phyloP scores from a whole-genome alignment of 2,113 vertebrate genomes.

The Rhinolophus sinicus region DNA sequence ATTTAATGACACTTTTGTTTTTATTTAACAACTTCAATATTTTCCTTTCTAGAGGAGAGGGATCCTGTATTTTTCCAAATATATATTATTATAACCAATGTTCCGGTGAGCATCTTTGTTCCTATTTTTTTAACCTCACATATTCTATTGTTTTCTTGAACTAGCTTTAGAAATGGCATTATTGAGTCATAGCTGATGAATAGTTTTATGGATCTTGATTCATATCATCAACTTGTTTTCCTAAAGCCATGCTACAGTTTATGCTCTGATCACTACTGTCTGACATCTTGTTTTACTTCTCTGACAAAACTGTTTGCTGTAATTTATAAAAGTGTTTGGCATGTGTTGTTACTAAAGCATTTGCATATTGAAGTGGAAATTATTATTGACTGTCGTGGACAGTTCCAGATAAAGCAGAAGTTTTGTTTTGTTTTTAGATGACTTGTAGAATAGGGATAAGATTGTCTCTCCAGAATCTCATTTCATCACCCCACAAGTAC shows the following conservation, averaged over 20 bases:
- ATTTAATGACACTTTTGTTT: background rate
- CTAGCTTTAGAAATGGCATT: background rate
- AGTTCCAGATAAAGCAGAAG: background rate
- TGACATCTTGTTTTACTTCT: background rate
- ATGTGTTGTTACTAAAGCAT: background rate
- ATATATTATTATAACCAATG: background rate
- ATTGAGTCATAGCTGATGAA: background rate
- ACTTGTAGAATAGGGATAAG: background rate
- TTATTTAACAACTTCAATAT: background rate
- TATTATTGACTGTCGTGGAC: background rate
- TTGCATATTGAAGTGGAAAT: background rate
- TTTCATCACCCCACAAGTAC: background rate
- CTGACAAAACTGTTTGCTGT: background rate
- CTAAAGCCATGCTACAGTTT: background rate
- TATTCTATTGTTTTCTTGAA: background rate
- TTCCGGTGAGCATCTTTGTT: background rate
- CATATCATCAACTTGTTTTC: background rate
- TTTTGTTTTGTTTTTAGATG: background rate
- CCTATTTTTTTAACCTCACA: background rate
- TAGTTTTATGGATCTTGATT: background rate
- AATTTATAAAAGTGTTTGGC: background rate
- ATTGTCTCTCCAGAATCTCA: background rate
- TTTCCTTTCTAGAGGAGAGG: fast-evolving
- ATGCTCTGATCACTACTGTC: background rate
- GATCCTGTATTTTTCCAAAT: background rate